These are phyloP conservation scores for Campopleginae sp. DNA, from an alignment of 2,888 invertebrate species.

Conservation along the genomic window DNA sequence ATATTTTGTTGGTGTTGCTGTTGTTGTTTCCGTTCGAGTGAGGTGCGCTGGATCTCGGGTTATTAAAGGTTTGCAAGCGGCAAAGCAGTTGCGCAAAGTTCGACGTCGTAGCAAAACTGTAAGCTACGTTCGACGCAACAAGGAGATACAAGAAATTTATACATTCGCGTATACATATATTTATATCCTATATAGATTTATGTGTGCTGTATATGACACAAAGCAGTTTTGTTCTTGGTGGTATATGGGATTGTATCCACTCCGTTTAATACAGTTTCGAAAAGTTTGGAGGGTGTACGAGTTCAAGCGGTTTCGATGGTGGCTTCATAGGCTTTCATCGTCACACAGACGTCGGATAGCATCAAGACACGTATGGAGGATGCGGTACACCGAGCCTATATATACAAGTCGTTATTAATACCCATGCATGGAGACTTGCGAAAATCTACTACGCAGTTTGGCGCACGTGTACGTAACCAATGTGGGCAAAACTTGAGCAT, in stretches of 20 bases:
- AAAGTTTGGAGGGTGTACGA: constrained; percentile 50
- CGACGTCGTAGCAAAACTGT: constrained; percentile 33
- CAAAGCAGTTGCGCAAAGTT: constrained; percentile 44
- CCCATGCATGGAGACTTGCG: background rate
- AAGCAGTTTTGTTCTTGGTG: constrained; percentile 24
- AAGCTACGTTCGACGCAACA: constrained; percentile 22
- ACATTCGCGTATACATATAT: background rate
- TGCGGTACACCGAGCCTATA: constrained; percentile 2
- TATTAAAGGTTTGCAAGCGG: constrained; percentile 29
- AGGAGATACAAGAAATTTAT: constrained; percentile 9
- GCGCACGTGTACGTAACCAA: background rate
- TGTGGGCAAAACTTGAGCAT: background rate
- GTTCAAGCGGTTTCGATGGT: constrained; percentile 21
- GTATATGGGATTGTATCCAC: constrained; percentile 39
- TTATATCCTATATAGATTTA: background rate
- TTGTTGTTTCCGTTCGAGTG: constrained; percentile 16
- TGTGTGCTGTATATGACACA: background rate
- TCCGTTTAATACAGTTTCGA: constrained; percentile 56
- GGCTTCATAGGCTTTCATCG: constrained; percentile 49
- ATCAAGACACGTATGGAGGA: constrained; percentile 31
- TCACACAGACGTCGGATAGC: constrained; percentile 40
- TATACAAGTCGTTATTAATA: background rate
- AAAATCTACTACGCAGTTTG: background rate
- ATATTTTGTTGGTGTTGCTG: constrained; percentile 32
- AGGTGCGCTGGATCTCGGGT: constrained; percentile 13